Evolutionary conservation across 2,113 vertebrate species (phyloP).

Genomic region (Aegotheles bennettii): DNA sequence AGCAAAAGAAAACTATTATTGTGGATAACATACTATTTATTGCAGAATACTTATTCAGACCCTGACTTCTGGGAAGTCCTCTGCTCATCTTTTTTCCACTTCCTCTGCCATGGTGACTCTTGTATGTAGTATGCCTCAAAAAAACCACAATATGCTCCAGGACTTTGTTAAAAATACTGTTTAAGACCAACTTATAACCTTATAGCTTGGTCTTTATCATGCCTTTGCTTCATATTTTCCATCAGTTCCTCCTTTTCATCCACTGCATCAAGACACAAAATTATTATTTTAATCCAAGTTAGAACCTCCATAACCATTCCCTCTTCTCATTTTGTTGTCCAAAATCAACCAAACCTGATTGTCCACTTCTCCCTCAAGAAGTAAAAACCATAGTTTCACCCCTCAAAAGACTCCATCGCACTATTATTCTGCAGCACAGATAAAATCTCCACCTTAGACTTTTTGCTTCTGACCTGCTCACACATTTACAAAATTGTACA

Average conservation of each 20-base stretch:
- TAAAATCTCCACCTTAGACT: background rate
- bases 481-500: background rate
- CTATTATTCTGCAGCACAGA: background rate
- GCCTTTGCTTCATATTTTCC: background rate
- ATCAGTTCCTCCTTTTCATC: background rate
- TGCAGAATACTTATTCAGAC: background rate
- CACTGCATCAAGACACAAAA: background rate
- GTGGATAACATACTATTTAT: background rate
- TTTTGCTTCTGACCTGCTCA: background rate
- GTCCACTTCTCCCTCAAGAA: background rate
- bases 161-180: background rate
- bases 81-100: background rate
- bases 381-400: background rate
- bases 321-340: background rate
- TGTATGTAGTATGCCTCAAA: background rate
- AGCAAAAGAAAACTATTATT: background rate
- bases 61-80: background rate
- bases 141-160: background rate
- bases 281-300: background rate
- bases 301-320: background rate
- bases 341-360: background rate
- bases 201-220: background rate
- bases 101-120: background rate
- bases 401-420: background rate
- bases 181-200: background rate